Evolutionary conservation across 2,888 invertebrate species (phyloP).

Genomic region (Phymatocera aterrima): DNA sequence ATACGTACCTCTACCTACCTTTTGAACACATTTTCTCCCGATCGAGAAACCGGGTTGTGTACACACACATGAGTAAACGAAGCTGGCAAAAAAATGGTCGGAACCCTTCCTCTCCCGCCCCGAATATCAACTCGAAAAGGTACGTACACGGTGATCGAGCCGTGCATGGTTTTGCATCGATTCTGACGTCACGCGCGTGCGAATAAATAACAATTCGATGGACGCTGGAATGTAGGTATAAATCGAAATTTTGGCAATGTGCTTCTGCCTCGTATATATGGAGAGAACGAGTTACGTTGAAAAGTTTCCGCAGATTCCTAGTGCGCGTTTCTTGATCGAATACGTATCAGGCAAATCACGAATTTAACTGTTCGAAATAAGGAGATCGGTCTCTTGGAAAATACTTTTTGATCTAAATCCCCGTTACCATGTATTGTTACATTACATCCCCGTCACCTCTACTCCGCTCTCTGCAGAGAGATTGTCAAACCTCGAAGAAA

Average conservation of each 20-base stretch:
- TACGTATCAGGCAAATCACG: slow-evolving; percentile 17
- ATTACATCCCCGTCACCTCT: background rate
- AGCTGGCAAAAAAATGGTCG: background rate
- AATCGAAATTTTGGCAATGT: too few species aligned
- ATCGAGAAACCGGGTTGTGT: background rate
- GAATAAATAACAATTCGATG: background rate
- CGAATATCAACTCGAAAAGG: too few species aligned
- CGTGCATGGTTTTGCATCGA: slow-evolving; percentile 4
- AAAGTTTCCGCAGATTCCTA: slow-evolving; percentile 25
- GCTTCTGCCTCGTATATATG: too few species aligned
- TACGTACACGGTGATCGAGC: too few species aligned
- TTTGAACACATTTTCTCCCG: background rate
- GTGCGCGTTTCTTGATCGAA: too few species aligned
- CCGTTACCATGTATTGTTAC: too few species aligned
- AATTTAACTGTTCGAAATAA: slow-evolving; percentile 10
- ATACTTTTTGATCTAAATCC: background rate
- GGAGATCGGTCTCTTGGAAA: background rate
- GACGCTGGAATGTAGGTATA: background rate
- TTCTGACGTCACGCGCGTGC: background rate
- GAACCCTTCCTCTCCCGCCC: too few species aligned
- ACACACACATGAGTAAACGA: background rate
- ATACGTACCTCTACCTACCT: too few species aligned
- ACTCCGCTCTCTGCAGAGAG: background rate
- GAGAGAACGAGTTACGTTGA: background rate
- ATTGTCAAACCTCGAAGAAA: slow-evolving; percentile 5